Evolutionary conservation across 2,888 invertebrate genomes (phyloP), one percentile per base, ranked within the genome.

Genomic region (Plusia festucae): DNA sequence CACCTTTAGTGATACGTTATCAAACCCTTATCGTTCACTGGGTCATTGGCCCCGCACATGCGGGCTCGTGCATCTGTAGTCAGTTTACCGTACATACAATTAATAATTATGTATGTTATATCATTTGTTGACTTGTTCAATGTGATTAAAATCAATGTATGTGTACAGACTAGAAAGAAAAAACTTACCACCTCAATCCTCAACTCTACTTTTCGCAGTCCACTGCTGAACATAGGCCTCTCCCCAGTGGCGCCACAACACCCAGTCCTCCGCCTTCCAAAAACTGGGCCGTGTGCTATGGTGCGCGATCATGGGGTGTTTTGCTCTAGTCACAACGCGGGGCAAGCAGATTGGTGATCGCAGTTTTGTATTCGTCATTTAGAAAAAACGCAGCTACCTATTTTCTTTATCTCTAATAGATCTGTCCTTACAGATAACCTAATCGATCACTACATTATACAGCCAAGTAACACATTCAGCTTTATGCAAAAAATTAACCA

Each of bases 1-100:
- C 76, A 81, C 82, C 74, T 80, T 70, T 49, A 34, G 51, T 66
- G 72, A 67, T 73, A 81, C n/a, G 71, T 62, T 75, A 79, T 79
- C 82, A 71, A 18, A 65, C 49, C 68, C 60, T 81, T 81, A 81
- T 82, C 81, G 74, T 60, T 51, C 65, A 53, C 34, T 24, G 64
- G 73, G 73, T 66, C 70, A 30, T 53, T 65, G 68, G 70, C 77
- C 76, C 51, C 56, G 53, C 54, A 60, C 68, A 78, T 82, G 70
- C 81, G 82, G 80, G 80, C 59, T 30, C 55, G 51, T 54, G 59
- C 64, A 69, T 71, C 73, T 70, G 59, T 65, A 52, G 46, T 20
- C 46, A 18, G 32, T 51, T 9, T 32, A 53, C 18, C 56, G 24
- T 30, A 59, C 51, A 55, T 54, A 68, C 13, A 30, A n/a, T 65